Conservation (phyloP, 2,113 vertebrate genomes). For the Hepsetus odoe region DNA sequence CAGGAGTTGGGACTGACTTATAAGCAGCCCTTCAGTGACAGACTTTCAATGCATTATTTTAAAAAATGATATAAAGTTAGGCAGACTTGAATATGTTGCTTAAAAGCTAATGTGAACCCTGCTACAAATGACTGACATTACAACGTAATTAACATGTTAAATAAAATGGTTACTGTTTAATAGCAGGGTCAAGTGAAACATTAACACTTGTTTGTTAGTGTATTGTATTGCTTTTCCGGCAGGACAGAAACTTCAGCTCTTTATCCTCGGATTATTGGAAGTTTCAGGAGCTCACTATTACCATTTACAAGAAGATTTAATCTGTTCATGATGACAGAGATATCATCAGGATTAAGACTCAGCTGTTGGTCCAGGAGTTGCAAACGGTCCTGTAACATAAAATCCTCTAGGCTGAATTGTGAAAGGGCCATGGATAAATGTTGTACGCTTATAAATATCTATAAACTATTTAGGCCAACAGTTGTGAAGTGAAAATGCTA, state of each 20-base stretch:
- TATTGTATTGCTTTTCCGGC: background rate
- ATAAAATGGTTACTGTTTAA: too few relatives aligned
- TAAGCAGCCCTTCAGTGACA: too few relatives aligned
- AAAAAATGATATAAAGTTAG: too few relatives aligned
- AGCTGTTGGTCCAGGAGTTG: background rate
- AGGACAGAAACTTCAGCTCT: background rate
- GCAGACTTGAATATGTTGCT: too few relatives aligned
- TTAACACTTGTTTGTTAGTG: too few relatives aligned
- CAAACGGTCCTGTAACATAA: background rate
- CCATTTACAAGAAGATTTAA: slow-evolving; percentile 6
- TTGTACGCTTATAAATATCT: slow-evolving; percentile 12
- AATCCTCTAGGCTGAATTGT: background rate
- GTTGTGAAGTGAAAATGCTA: slow-evolving; percentile 1
- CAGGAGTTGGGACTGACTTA: too few relatives aligned
- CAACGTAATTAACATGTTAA: too few relatives aligned
- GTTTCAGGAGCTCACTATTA: background rate
- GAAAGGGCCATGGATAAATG: background rate
- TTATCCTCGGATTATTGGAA: background rate
- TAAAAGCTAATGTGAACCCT: too few relatives aligned
- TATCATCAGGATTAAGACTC: background rate
- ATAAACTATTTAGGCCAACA: slow-evolving; percentile 4
- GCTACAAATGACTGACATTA: too few relatives aligned
- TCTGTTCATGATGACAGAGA: slow-evolving; percentile 9
- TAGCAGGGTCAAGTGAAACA: too few relatives aligned
- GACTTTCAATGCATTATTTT: too few relatives aligned